A percentile compares a stretch with the other conserved stretches of the same genome.
phyloP scores from a whole-genome alignment of 2,797 vertebrate genomes.

The Leptodactylus fallax region DNA sequence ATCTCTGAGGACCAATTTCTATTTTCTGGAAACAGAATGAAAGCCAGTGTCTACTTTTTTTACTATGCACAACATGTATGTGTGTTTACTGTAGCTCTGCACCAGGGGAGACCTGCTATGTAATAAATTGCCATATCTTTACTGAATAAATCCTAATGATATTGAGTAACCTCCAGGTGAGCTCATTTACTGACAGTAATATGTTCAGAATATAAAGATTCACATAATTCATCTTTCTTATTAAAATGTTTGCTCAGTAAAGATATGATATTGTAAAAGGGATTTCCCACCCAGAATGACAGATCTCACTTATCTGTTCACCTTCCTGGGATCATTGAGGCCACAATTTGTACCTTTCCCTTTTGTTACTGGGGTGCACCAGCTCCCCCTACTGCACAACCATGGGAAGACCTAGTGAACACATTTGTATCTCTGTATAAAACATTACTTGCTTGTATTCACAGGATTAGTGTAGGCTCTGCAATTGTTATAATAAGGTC shows the following conservation, averaged over 20 bases:
- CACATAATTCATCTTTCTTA: background rate
- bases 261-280: background rate
- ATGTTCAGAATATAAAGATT: background rate
- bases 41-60: background rate
- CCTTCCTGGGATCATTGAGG: background rate
- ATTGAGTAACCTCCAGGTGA: no score
- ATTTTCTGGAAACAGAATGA: background rate
- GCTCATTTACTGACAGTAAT: background rate
- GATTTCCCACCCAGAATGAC: no score
- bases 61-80: background rate
- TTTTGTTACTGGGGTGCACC: background rate
- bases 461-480: no score
- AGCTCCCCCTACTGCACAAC: background rate
- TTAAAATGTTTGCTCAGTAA: background rate
- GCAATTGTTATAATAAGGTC: no score
- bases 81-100: background rate
- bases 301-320: no score
- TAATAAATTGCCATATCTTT: no score
- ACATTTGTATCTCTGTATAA: no score
- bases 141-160: no score
- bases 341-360: background rate
- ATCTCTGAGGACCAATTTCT: no score
- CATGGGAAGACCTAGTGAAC: background rate
- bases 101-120: background rate
- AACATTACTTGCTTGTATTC: no score